Evolutionary conservation across 1,140 invertebrate species (phyloP).

Genomic region (Venturia canescens): DNA sequence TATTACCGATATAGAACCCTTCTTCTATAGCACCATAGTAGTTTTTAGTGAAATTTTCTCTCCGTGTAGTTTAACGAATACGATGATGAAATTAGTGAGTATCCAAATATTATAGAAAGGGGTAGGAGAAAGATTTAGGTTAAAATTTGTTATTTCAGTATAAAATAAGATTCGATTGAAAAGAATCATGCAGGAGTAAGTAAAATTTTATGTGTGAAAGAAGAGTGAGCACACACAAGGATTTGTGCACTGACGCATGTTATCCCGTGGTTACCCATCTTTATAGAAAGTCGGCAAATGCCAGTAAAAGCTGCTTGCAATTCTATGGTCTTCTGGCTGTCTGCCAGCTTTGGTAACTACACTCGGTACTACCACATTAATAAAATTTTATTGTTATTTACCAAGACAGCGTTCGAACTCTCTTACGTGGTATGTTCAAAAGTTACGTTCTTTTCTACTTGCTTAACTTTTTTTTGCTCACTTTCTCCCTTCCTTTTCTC

Average conservation of each 20-base stretch:
- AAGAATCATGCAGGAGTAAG: conserved; percentile 3
- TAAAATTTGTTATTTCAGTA: not conserved
- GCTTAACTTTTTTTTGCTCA: not conserved
- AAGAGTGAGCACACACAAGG: not conserved
- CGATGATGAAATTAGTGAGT: too few relatives aligned
- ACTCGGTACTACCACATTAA: conserved; percentile 72
- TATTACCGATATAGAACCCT: too few relatives aligned
- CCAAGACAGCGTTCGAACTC: conserved; percentile 61
- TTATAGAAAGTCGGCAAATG: conserved; percentile 66
- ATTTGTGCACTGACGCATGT: conserved; percentile 10
- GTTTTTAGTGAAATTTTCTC: too few relatives aligned
- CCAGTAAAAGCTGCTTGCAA: not conserved
- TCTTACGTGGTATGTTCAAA: not conserved
- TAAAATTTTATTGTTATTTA: conserved; percentile 78
- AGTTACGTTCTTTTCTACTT: not conserved
- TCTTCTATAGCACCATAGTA: too few relatives aligned
- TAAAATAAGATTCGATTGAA: conserved; percentile 11
- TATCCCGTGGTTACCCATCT: conserved; percentile 60
- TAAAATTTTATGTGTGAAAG: not conserved
- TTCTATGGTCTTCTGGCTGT: conserved; percentile 69
- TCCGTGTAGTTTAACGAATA: too few relatives aligned
- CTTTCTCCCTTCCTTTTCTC: not conserved
- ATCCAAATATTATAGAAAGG: not conserved
- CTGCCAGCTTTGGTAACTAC: conserved; percentile 71
- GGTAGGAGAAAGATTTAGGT: not conserved